phyloP scores from a whole-genome alignment of 2,888 invertebrate genomes.

The Plebejus anna region DNA sequence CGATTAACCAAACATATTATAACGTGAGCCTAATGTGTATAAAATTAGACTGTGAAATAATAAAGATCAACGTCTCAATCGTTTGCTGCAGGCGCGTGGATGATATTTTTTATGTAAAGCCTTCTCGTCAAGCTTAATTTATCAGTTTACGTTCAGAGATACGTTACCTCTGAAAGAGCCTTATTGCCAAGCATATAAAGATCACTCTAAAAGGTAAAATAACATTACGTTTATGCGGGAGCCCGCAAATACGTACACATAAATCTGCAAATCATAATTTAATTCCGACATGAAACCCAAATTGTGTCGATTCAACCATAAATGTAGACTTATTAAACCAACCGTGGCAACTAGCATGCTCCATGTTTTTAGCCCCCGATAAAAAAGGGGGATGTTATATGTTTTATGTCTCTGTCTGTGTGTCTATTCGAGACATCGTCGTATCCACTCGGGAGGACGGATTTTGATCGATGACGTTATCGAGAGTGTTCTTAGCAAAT shows the following conservation, averaged over 20 bases:
- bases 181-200: not conserved
- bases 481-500: too few relatives aligned
- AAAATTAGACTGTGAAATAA: not conserved
- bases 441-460: too few relatives aligned
- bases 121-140: not conserved
- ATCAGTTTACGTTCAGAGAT: not conserved
- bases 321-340: not conserved
- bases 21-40: too few relatives aligned
- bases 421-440: too few relatives aligned
- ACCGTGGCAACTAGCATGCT: not conserved
- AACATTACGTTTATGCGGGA: not conserved
- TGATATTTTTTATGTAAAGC: not conserved
- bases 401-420: too few relatives aligned
- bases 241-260: not conserved
- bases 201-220: not conserved
- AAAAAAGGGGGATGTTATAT: not conserved
- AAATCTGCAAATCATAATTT: constrained; percentile 8
- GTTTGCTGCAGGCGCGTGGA: not conserved
- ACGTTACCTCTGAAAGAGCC: not conserved
- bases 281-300: not conserved
- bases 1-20: too few relatives aligned
- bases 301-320: not conserved
- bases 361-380: not conserved
- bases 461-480: too few relatives aligned
- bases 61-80: not conserved